Evolutionary conservation across 2,888 invertebrate genomes (phyloP).

Genomic region (Nomada flava): DNA sequence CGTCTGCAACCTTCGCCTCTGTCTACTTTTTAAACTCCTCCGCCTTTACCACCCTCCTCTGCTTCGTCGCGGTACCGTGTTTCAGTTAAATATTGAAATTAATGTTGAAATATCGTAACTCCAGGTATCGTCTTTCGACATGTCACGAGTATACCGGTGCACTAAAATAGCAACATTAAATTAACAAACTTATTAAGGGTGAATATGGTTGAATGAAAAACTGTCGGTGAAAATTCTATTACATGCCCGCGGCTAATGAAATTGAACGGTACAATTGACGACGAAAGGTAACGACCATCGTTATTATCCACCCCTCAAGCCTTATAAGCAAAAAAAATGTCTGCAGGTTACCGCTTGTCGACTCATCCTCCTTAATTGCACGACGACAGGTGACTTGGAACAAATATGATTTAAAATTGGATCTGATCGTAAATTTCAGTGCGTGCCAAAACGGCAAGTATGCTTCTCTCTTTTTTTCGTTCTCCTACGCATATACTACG

Average conservation of each 20-base stretch:
- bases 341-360: conserved; percentile 28
- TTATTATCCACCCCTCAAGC: conserved; percentile 41
- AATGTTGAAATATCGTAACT: too few species aligned
- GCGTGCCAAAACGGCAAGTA: conserved; percentile 50
- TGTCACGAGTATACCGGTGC: too few species aligned
- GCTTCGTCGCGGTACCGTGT: conserved; percentile 36
- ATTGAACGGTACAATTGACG: conserved; percentile 36
- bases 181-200: too few species aligned
- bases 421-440: conserved; percentile 45
- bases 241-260: not conserved
- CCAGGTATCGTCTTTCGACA: too few species aligned
- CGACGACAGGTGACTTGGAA: conserved; percentile 51
- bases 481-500: not conserved
- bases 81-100: conserved; percentile 56
- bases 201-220: too few species aligned
- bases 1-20: conserved; percentile 69
- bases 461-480: conserved; percentile 5
- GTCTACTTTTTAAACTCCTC: conserved; percentile 48
- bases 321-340: conserved; percentile 56
- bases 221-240: not conserved
- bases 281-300: conserved; percentile 32
- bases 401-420: conserved; percentile 66
- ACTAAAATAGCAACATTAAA: too few species aligned
- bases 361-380: conserved; percentile 63
- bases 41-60: conserved; percentile 33